Conservation (phyloP, 2,797 vertebrate species). For the Pogoniulus pusillus region DNA sequence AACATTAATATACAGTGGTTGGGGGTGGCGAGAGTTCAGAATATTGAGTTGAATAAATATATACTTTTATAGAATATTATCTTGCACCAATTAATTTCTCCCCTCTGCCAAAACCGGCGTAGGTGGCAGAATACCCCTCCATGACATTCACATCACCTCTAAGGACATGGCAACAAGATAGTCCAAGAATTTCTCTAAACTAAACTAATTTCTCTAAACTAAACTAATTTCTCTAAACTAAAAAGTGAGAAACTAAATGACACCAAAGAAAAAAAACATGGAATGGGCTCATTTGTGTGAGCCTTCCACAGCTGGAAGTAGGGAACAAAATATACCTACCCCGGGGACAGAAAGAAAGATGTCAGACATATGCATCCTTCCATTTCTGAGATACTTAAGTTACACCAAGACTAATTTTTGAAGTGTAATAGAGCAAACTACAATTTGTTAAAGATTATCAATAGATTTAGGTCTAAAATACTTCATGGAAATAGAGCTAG, state of each 20-base stretch:
- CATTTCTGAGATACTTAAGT: neutral
- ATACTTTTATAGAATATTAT: too few relatives aligned
- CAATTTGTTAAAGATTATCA: neutral
- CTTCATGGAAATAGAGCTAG: constrained; percentile 5
- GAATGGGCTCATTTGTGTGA: neutral
- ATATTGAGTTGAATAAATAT: too few relatives aligned
- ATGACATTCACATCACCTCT: neutral
- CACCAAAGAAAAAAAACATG: neutral
- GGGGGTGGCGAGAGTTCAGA: too few relatives aligned
- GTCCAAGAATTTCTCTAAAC: neutral
- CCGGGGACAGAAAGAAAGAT: neutral
- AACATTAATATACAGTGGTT: too few relatives aligned
- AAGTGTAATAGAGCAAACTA: neutral
- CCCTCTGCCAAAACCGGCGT: too few relatives aligned
- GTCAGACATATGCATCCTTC: neutral
- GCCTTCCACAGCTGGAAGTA: neutral
- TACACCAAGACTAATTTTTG: neutral
- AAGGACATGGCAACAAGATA: neutral
- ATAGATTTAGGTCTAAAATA: neutral
- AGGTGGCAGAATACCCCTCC: too few relatives aligned
- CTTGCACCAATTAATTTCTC: too few relatives aligned
- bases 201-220: too few relatives aligned
- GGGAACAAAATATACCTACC: neutral
- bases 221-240: neutral
- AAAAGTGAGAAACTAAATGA: neutral